Conservation (phyloP, 2,797 vertebrate species). For the Agapornis canus region DNA sequence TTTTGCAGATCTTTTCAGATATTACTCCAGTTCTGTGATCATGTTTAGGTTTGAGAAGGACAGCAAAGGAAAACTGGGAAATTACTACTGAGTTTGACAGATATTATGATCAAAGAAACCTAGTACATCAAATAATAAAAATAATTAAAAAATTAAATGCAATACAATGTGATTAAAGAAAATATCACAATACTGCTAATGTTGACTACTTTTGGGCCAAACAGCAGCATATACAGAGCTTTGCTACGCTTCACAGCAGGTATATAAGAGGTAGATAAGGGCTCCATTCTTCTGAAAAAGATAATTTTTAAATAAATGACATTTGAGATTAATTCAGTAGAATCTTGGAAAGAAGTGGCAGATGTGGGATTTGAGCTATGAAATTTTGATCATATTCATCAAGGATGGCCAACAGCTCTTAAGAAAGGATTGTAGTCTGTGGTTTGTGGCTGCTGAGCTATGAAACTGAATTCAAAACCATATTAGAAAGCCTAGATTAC, state of each 20-base stretch:
- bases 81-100: neutral
- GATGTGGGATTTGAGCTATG: neutral
- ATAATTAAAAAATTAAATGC: fast-evolving
- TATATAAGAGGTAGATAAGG: neutral
- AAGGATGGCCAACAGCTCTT: neutral
- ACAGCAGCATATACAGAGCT: neutral
- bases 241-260: neutral
- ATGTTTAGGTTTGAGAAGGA: neutral
- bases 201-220: neutral
- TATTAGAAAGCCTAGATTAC: neutral
- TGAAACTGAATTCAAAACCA: neutral
- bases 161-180: neutral
- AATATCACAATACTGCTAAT: neutral
- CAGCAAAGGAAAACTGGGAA: neutral
- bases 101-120: neutral
- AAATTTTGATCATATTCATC: neutral
- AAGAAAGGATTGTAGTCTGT: neutral
- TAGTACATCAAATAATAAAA: neutral
- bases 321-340: neutral
- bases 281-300: neutral
- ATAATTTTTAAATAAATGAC: neutral
- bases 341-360: neutral
- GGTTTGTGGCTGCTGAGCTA: neutral
- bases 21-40: neutral
- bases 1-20: neutral